Evolutionary conservation across 2,113 vertebrate species (phyloP).

Genomic region (Ictidomys tridecemlineatus): DNA sequence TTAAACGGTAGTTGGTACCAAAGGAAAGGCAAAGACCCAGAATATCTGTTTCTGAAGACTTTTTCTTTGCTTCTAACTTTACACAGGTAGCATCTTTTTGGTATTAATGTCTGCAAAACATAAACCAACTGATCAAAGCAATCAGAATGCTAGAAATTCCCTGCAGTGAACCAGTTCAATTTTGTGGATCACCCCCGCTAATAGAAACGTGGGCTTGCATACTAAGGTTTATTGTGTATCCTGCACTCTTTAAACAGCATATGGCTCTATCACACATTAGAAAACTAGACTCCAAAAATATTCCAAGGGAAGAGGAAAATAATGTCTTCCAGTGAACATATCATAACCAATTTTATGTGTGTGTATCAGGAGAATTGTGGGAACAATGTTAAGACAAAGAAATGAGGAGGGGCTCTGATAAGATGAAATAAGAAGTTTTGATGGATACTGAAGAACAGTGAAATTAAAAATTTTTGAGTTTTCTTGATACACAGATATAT

Average conservation of each 20-base stretch:
- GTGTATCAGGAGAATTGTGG: not conserved
- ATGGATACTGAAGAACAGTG: not conserved
- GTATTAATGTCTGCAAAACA: not conserved
- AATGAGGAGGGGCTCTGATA: not conserved
- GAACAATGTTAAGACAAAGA: not conserved
- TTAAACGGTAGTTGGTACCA: not conserved
- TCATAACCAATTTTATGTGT: not conserved
- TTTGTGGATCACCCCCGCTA: not conserved
- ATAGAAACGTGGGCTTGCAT: not conserved
- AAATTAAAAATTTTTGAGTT: not conserved
- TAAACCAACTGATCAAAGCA: not conserved
- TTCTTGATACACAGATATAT: not conserved
- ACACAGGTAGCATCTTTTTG: not conserved
- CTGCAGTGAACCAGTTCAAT: not conserved
- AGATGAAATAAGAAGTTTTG: not conserved
- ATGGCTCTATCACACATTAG: not conserved
- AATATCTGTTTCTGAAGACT: not conserved
- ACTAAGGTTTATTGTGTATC: not conserved
- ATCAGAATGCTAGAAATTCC: not conserved
- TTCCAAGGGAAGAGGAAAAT: not conserved
- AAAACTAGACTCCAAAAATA: not conserved
- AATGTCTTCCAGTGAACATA: not conserved
- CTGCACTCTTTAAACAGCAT: not conserved
- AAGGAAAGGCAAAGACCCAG: not conserved
- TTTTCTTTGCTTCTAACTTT: slow-evolving; percentile 6